Percentiles rank a stretch among this genome's conserved stretches.
Evolutionary conservation across 2,888 invertebrate genomes (phyloP).

Genomic region (Pterobdella sp.): DNA sequence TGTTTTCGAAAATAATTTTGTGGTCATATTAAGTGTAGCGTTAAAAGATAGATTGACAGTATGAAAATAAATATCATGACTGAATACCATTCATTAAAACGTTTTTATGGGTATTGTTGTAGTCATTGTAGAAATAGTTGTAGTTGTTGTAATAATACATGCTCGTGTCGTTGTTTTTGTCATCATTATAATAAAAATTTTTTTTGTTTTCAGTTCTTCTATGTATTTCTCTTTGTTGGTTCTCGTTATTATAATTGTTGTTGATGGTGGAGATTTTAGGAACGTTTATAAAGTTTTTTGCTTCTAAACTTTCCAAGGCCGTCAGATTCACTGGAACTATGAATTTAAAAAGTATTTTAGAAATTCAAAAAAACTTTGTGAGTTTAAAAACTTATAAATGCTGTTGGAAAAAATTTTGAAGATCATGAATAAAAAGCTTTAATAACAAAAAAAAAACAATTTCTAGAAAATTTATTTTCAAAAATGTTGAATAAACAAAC

Average conservation of each 20-base stretch:
- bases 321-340: constrained; percentile 6
- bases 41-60: too few species aligned
- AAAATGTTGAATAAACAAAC: constrained; percentile 5
- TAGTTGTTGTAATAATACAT: background rate
- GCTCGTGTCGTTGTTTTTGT: background rate
- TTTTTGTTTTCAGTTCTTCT: too few species aligned
- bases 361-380: background rate
- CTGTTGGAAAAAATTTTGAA: background rate
- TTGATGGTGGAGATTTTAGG: background rate
- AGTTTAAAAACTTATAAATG: background rate
- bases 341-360: background rate
- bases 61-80: background rate
- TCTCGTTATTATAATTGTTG: background rate
- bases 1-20: too few species aligned
- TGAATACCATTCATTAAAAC: background rate
- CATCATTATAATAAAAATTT: background rate
- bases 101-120: background rate
- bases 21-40: too few species aligned
- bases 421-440: background rate
- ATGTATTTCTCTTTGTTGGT: background rate
- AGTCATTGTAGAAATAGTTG: constrained; percentile 11
- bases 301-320: background rate
- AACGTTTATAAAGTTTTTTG: background rate
- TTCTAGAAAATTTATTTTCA: background rate
- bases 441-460: background rate